Base-by-base conservation (phyloP, 1,140 invertebrate species). In the Megathymus violae region DNA sequence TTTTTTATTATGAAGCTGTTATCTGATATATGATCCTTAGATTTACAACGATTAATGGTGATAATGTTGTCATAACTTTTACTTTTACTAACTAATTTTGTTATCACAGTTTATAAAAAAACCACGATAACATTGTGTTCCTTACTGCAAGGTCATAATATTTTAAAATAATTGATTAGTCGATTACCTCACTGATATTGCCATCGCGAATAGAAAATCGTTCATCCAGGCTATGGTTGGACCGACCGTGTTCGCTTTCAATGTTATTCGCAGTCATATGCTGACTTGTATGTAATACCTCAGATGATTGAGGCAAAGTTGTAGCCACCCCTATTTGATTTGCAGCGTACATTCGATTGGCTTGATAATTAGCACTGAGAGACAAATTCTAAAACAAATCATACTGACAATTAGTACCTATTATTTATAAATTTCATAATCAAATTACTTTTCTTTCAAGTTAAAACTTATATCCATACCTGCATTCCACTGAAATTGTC, bases 281-380 rank as follows among this genome's bases (percentile, higher is more conserved):
- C 6, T 77, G 76, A 3, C 64, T 66, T 0, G 60, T 50, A 11
- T 80, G 72, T n/a, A 77, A 9, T 7, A 62, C 58, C 40, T 90
- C 85, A 1, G 76, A 67, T 4, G 78, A 64, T 25, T 92, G 90
- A 0, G 87, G 88, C 46, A 92, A 60, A 0, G 90, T 91, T 0
- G 91, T 92, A 13, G 91, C 91, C 0, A 92, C 91, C 0, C 89
- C 91, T 11, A 92, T 88, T 69, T 91, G 91, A 50, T 92, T 92
- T 0, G 88, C 79, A 0, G 80, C 83, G 50, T 86, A 92, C 75
- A 88, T 83, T 7, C 88, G 74, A 31, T 83, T 80, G 3, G 76
- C 67, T 47, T 85, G 69, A 46, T 82, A 90, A 61, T 87, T 88
- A 1, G 72, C 74, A 7, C 72, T 71, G 16, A 78, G 70, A 10